Base-by-base conservation (phyloP, 30 jellyfish, hydroid and myxozoan genomes). In the Morbakka virulenta region DNA sequence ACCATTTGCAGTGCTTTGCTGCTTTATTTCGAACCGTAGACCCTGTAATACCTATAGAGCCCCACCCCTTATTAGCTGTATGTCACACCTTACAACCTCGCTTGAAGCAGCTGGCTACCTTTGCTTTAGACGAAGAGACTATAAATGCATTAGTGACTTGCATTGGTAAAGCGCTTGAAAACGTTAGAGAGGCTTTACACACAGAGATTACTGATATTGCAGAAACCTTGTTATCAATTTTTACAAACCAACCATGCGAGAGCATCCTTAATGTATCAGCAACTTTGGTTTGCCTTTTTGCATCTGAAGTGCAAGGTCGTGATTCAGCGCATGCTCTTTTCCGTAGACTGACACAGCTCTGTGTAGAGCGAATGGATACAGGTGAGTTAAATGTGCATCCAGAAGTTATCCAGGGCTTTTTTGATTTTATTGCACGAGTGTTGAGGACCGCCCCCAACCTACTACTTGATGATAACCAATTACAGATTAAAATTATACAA, bases 1-100 rank as follows among this genome's bases (percentile, higher is more conserved):
- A 83, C 74, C 76, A 82, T 62, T 35, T 90, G 34, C 52, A 84
- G 29, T 79, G 95, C 50, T 84, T 53, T 67, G 23, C 85, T 0
- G 94, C 92, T 1, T 78, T 50, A 31, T 84, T 90, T 87, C 61
- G 97, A 33, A 52, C 97, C 12, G 67, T 78, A 13, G 97, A 90
- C 68, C 85, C 96, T 28, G 53, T 41, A 21, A 85, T 68, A n/a
- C 72, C 35, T 41, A 13, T 14, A 32, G 22, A 1, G 21, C 32
- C 66, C 9, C 97, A 90, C 67, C 94, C 97, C 2, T 50, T 90
- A n/a, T 26, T 72, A 2, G 49, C 85, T 13, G 64, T 70, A 4
- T 83, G 30, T 52, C 28, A 31, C 4, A 82, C 67, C 21, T 82
- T 90, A 48, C 27, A 83, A 12, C 75, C 50, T 2, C 33, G 62